Evolutionary conservation across 2,888 invertebrate species (phyloP), one percentile per base, ranked within the genome.

Genomic region (Lepidocyrtinus sp.): DNA sequence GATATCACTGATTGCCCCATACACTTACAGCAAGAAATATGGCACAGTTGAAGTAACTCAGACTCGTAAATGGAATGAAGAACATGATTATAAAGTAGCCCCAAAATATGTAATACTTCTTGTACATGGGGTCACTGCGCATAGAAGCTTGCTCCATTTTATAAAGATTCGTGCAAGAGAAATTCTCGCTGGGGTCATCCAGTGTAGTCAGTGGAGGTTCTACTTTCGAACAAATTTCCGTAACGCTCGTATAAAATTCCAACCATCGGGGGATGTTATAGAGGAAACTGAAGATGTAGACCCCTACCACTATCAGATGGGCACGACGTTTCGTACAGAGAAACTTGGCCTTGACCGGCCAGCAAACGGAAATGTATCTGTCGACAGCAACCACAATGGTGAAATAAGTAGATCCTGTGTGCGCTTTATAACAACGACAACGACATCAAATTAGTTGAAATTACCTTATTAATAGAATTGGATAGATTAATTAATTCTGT

Each of bases 21-120:
- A 19, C 26, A 76, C 84, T 83, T 79, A 86, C 86, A 17, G 83
- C 82, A 55, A 55, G 36, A 59, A 82, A 86, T 65, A 86, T 85
- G 55, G 82, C 80, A 65, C 70, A 77, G 61, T 86, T 86, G 76
- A 86, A 85, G 45, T 83, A 78, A 15, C 75, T 71, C 17, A 86
- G 73, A 45, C 82, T 81, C 12, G 78, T 71, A 25, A 86, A 85
- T 0, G 86, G 86, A 21, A 84, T 27, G n/a, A 85, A 68, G 70
- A 84, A 83, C 78, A 83, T 84, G 45, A 86, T 27, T 9, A 84
- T 62, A 61, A 84, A 82, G 61, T 84, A 84, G 1, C 79, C 64
- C 81, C 83, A 85, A 68, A 84, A 86, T 17, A 86, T 86, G 70
- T 84, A 85, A 19, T 77, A 83, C 2, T 67, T 81, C 63, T 75